Evolutionary conservation across 2,113 vertebrate species (phyloP).

Genomic region (Tonatia bakeri): DNA sequence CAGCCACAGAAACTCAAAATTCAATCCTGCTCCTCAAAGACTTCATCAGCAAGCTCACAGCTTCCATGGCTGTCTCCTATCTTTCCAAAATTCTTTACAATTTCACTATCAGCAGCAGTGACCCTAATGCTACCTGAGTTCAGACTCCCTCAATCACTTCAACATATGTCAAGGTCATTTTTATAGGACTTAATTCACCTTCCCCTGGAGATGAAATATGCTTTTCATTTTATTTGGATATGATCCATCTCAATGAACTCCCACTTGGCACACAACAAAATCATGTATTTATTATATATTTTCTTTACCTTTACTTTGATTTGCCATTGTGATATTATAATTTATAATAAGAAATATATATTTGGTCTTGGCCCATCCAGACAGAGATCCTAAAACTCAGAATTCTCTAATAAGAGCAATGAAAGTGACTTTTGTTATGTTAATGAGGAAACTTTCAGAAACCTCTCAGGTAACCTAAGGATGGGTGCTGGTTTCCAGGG

Average conservation of each 20-base stretch:
- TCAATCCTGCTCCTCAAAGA: not conserved
- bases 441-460: not conserved
- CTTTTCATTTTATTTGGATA: not conserved
- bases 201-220: not conserved
- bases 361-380: not conserved
- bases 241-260: not conserved
- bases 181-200: not conserved
- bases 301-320: not conserved
- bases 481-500: not conserved
- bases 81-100: not conserved
- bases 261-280: not conserved
- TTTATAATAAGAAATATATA: not conserved
- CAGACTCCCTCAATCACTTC: not conserved
- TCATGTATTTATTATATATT: not conserved
- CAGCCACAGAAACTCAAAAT: not conserved
- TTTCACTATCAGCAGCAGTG: not conserved
- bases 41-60: not conserved
- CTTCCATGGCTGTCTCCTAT: not conserved
- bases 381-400: not conserved
- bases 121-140: not conserved
- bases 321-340: not conserved
- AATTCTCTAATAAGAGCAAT: not conserved
- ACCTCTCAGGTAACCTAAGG: not conserved
- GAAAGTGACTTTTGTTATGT: not conserved
- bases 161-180: not conserved